Evolutionary conservation across 2,113 vertebrate species (phyloP), one percentile per base, ranked within the genome.

Genomic region (Addax nasomaculatus): DNA sequence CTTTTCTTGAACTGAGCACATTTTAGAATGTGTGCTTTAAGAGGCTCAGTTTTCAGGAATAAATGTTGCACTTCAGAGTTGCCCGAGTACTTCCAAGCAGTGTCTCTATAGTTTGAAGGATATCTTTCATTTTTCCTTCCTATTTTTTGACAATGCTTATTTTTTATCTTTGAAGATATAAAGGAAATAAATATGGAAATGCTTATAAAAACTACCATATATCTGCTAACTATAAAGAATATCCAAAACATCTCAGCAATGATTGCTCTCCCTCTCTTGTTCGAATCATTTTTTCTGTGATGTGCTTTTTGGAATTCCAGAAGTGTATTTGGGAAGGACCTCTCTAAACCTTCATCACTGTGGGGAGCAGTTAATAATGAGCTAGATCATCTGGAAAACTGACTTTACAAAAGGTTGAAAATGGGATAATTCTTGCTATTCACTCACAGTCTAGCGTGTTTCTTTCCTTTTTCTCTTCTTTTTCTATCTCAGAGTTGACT

Each of bases 121-220:
- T 86, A 90, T 60, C 73, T 90, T 94, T 81, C 13, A 39, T 76
- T 85, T 79, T 64, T 79, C 29, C 51, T 23, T 39, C 27, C 78
- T 57, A 39, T 33, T 93, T 95, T 83, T 95, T 51, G 67, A 93
- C 36, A 86, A 8, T 93, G 64, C 33, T 55, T 51, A 10, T 55
- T 96, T 92, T 97, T 90, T 16, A 62, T n/a, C 19, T 95, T 85
- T 94, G 79, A 90, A 97, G 15, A 76, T 11, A 91, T 78, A 96
- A 93, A 87, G 30, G 57, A 78, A 90, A 84, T 67, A 96, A 90
- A 95, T 62, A 62, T 25, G 17, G 73, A 83, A 79, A 85, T 85
- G 27, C 67, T 88, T 92, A 5, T 55, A 64, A 93, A 95, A 81
- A 13, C 36, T 67, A 78, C 49, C 45, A 95, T 53, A 87, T 55